These are phyloP conservation scores for Hippocampus zosterae DNA, from an alignment of 2,113 vertebrate species.

Conservation along the genomic window DNA sequence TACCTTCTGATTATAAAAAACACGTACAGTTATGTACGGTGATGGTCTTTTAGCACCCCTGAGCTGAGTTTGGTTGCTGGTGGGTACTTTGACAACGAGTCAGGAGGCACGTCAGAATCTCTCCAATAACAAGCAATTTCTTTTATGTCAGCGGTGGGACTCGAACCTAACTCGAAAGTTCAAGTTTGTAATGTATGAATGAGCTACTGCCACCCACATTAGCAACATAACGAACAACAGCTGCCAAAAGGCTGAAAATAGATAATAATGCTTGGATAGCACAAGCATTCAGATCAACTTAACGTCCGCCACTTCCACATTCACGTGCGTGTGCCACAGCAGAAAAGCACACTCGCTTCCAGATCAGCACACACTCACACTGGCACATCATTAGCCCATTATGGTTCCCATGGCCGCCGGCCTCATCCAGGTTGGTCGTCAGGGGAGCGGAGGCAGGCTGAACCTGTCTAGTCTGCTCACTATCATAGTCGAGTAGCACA, in stretches of 20 bases:
- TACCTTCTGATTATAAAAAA: too few species aligned
- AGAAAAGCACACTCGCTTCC: not conserved
- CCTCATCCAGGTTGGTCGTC: constrained; percentile 51
- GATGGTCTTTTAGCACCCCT: too few species aligned
- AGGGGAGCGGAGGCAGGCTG: constrained; percentile 59
- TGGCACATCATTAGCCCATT: constrained; percentile 44
- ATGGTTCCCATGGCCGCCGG: constrained; percentile 52
- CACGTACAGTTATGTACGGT: too few species aligned
- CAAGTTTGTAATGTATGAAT: too few species aligned
- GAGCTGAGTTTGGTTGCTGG: too few species aligned
- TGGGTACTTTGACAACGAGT: too few species aligned
- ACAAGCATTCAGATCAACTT: not conserved
- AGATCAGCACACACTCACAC: constrained; percentile 1
- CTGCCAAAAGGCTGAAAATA: not conserved
- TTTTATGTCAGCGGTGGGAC: too few species aligned
- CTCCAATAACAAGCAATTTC: too few species aligned
- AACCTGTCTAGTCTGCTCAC: constrained; percentile 56
- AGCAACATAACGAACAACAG: not conserved
- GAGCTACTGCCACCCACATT: not conserved
- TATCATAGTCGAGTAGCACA: constrained; percentile 57
- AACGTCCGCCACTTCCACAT: not conserved
- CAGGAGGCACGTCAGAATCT: too few species aligned
- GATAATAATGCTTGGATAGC: not conserved
- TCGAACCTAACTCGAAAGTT: too few species aligned
- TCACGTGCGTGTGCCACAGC: not conserved